Evolutionary conservation across 1,140 invertebrate species (phyloP), one percentile per base, ranked within the genome.

Genomic region (Musca domestica): DNA sequence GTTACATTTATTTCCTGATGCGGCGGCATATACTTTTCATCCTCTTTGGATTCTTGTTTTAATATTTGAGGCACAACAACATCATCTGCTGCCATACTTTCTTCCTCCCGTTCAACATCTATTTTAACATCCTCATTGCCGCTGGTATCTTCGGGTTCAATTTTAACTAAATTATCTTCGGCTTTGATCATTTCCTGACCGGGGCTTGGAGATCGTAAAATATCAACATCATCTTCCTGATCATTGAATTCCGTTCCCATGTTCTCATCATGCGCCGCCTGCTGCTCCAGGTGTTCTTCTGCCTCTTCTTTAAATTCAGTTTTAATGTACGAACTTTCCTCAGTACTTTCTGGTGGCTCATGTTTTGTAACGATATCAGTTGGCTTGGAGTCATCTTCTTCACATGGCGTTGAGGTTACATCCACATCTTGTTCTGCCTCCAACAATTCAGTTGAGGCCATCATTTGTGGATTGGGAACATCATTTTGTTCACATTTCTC

Each of bases 21-120:
- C n/a, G n/a, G n/a, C n/a, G n/a, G n/a, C n/a, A n/a, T n/a, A n/a
- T n/a, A n/a, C n/a, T n/a, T n/a, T n/a, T n/a, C n/a, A n/a, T 80
- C 74, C 9, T 71, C 69, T 67, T 80, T 80, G 4, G 75, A 2
- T 30, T 30, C 54, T 1, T 19, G 4, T 49, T n/a, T 61, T 19
- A 19, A 23, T 34, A 22, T 3, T 54, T 20, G 30, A 14, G 17
- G n/a, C 10, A 27, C 17, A 7, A 34, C 5, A 4, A 61, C 56
- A 19, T 34, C 56, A 61, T 61, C 56, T 69, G 77, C 78, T 6
- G 76, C 78, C 64, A 76, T 72, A 63, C 73, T 80, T 56, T 78
- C 75, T 58, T 80, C 80, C 51, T 80, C 80, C 0, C 76, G 71
- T n/a, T 81, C 79, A 30, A 81, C 76, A 73, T 81, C 79, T 48